Conservation (phyloP, 2,113 vertebrate genomes). For the Trogon melanurus region DNA sequence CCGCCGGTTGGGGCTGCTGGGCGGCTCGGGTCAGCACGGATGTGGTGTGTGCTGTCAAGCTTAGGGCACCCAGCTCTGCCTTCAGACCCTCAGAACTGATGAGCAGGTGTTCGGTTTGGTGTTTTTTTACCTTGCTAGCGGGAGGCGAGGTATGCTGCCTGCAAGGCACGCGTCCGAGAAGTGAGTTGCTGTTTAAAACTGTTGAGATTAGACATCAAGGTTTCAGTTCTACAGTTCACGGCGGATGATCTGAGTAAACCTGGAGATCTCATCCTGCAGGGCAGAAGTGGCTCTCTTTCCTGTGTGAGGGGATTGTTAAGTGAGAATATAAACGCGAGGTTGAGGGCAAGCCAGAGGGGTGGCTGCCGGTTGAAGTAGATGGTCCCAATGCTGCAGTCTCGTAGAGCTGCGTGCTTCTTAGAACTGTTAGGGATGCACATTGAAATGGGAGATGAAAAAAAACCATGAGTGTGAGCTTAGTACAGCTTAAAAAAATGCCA, state of each 20-base stretch:
- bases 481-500: not conserved
- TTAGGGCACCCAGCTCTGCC: not conserved
- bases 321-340: not conserved
- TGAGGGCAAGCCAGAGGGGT: not conserved
- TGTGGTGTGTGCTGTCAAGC: not conserved
- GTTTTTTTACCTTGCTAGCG: not conserved
- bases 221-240: not conserved
- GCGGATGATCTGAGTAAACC: not conserved
- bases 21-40: rapidly evolving
- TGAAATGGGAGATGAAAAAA: not conserved
- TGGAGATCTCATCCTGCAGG: not conserved
- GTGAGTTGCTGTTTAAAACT: not conserved
- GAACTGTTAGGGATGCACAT: not conserved
- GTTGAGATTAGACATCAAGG: not conserved
- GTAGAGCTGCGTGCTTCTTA: rapidly evolving
- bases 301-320: not conserved
- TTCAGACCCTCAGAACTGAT: not conserved
- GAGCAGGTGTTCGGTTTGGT: too few relatives aligned
- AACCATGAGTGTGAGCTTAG: rapidly evolving
- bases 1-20: too few relatives aligned
- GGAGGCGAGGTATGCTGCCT: not conserved
- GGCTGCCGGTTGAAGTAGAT: not conserved
- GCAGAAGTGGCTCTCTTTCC: not conserved
- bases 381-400: not conserved
- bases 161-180: not conserved